phyloP scores from a whole-genome alignment of 2,113 vertebrate genomes.

The Todiramphus saurophagus region DNA sequence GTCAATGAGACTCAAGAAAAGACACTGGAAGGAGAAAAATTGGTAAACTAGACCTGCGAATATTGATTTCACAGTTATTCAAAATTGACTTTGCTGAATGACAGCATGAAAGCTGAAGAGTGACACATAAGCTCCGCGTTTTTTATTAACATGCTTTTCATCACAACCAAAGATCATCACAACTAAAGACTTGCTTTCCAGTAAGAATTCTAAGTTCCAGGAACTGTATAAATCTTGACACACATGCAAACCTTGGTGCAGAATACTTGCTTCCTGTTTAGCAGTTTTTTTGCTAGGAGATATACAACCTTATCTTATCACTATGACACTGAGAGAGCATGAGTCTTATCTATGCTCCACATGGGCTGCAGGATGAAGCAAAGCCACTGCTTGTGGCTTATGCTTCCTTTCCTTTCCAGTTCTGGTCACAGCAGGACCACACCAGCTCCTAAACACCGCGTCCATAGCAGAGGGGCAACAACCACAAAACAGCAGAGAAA shows the following conservation, averaged over 20 bases:
- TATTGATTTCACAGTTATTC: neutral
- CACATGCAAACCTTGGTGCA: neutral
- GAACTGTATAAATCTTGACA: neutral
- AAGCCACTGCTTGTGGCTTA: fast-evolving
- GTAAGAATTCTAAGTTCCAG: neutral
- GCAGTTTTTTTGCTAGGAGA: neutral
- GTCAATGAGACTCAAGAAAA: neutral
- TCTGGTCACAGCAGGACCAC: neutral
- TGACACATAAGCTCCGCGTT: fast-evolving
- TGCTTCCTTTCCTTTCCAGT: neutral
- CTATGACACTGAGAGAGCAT: neutral
- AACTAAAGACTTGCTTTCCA: neutral
- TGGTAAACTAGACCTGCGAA: neutral
- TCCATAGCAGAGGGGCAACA: neutral
- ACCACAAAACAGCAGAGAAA: neutral
- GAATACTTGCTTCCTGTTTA: neutral
- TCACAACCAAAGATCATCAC: neutral
- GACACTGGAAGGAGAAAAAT: neutral
- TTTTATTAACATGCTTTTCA: neutral
- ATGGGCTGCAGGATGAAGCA: neutral
- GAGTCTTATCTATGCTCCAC: neutral
- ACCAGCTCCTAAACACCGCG: neutral
- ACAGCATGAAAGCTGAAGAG: neutral
- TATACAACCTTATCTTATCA: neutral
- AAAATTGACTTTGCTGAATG: neutral